These are phyloP conservation scores for Lemur catta DNA, from an alignment of 2,797 vertebrate genomes.

Conservation along the genomic window DNA sequence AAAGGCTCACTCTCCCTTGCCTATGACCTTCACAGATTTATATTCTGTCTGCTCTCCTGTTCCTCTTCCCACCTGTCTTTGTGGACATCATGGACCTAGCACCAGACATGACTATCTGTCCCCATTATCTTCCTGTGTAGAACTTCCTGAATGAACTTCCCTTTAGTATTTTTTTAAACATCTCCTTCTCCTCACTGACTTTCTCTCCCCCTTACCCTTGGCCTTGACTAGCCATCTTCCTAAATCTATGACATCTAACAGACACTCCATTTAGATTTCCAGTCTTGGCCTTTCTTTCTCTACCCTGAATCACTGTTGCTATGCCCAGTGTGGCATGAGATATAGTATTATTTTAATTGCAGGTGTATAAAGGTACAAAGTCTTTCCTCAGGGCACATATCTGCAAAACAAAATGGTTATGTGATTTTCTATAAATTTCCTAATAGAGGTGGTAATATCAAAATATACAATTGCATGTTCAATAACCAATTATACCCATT, in stretches of 20 bases:
- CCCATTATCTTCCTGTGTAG: not conserved
- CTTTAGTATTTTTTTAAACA: not conserved
- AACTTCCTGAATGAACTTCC: not conserved
- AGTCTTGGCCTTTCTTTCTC: not conserved
- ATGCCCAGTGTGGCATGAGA: not conserved
- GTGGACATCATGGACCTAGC: not conserved
- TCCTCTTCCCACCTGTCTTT: not conserved
- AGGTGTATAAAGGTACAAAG: not conserved
- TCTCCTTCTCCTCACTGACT: not conserved
- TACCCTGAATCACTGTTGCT: not conserved
- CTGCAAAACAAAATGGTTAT: constrained; percentile 24
- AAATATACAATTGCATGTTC: constrained; percentile 24
- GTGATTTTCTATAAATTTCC: constrained; percentile 44
- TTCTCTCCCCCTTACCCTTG: not conserved
- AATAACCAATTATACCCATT: not conserved
- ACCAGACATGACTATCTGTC: not conserved
- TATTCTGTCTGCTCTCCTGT: not conserved
- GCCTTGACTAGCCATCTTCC: not conserved
- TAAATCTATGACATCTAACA: not conserved
- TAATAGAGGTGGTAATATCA: constrained; percentile 33
- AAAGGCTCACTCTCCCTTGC: not conserved
- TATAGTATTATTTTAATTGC: not conserved
- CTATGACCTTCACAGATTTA: not conserved
- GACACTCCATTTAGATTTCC: not conserved
- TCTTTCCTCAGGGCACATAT: not conserved